These are phyloP conservation scores for Papilio gigon DNA, from an alignment of 2,888 invertebrate species.

Conservation along the genomic window DNA sequence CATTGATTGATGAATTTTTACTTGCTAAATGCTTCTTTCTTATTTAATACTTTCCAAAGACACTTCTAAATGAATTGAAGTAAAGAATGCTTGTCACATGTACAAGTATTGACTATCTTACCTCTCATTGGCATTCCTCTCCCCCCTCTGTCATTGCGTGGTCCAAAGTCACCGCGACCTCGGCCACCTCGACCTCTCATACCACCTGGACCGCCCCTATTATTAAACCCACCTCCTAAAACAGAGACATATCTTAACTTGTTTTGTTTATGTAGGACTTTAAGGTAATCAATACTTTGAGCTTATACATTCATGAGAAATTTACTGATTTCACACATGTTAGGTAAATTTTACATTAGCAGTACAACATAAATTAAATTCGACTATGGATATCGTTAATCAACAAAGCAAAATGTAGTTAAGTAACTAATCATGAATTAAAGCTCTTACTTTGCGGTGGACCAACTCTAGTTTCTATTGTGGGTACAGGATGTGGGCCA, in stretches of 20 bases:
- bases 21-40: background rate
- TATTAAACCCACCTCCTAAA: constrained; percentile 70
- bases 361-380: too few species aligned
- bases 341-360: too few species aligned
- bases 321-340: too few species aligned
- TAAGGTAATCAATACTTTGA: background rate
- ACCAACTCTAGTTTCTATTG: constrained; percentile 73
- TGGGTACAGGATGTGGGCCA: constrained; percentile 77
- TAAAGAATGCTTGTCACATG: background rate
- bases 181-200: constrained; percentile 73
- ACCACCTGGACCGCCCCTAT: constrained; percentile 72
- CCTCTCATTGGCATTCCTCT: constrained; percentile 79
- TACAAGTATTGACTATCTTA: constrained; percentile 42
- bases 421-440: background rate
- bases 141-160: constrained; percentile 67
- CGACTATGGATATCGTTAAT: background rate
- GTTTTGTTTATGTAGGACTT: background rate
- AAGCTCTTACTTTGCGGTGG: constrained; percentile 62
- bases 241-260: background rate
- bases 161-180: constrained; percentile 74
- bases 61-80: background rate
- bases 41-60: background rate
- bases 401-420: background rate
- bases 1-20: too few species aligned
- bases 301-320: too few species aligned